Base-by-base conservation (phyloP, 2,797 vertebrate genomes). In the Lophotriccus pileatus region DNA sequence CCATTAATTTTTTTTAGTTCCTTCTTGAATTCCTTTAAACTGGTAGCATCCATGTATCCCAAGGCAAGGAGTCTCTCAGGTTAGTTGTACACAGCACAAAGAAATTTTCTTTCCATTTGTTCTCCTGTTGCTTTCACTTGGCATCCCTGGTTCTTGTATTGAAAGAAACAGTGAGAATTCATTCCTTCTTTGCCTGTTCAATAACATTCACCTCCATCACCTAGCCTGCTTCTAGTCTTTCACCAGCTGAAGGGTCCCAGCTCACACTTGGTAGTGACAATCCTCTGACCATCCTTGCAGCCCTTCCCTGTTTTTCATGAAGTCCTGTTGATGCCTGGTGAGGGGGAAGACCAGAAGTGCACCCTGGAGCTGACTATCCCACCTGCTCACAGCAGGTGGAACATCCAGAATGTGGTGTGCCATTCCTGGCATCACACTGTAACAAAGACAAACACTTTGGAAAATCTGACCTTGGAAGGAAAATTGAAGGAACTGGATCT, bases 401-500 rank as follows among this genome's bases (percentile, higher is more conserved):
- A 60, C 60, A 60, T 43, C 23, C 52, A 9, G 67, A 63, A 44
- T 20, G 21, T 68, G 83, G 44, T 0, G 0, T 3, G 2, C n/a
- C 2, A 0, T 37, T 81, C 68, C 58, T 87, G 64, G 72, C 72
- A 77, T 77, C 64, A 46, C 8, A 23, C 41, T 49, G 12, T n/a
- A 89, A 62, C 72, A 64, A 79, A 91, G 59, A 64, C 7, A 70
- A 94, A 52, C 0, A 2, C 64, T 87, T 62, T 36, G 62, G 27
- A 80, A 92, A 92, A 76, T 72, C 66, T 69, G 67, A 86, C 46
- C 84, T 95, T 95, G 92, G 36, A 86, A 80, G 50, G 27, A 39
- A 91, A 94, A 87, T 8, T 36, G 53, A 81, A 92, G 46, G 32
- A 87, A 75, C 14, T 37, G 18, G 34, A 32, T 52, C 87, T 64